Evolutionary conservation across 2,113 vertebrate species (phyloP).

Genomic region (Etia nguti): DNA sequence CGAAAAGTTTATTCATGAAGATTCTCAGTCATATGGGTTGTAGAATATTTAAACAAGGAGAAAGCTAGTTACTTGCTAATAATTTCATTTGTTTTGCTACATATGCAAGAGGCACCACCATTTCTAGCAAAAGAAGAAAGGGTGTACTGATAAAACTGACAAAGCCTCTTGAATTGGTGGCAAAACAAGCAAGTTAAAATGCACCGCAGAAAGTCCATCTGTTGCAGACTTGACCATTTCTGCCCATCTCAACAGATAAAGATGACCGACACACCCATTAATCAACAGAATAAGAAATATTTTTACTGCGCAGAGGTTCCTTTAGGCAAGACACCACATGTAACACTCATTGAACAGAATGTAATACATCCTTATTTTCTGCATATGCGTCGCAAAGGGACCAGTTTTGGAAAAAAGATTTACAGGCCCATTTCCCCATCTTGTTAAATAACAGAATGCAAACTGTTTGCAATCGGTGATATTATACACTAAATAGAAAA

Average conservation of each 20-base stretch:
- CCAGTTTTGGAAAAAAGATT: neutral
- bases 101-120: neutral
- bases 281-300: neutral
- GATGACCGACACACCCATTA: neutral
- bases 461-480: conserved; percentile 1
- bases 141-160: neutral
- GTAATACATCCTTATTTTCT: neutral
- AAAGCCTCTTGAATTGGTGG: neutral
- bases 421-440: neutral
- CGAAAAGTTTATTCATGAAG: neutral
- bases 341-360: conserved; percentile 12
- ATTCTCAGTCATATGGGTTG: neutral
- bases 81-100: neutral
- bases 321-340: neutral
- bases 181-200: neutral
- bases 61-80: neutral
- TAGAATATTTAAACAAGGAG: neutral
- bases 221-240: neutral
- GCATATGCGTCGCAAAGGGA: neutral
- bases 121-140: neutral
- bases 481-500: conserved; percentile 28
- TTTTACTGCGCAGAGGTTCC: neutral
- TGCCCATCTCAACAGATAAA: neutral
- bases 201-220: neutral
- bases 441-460: conserved; percentile 19